Evolutionary conservation across 2,113 vertebrate species (phyloP).

Genomic region (Pseudolaguvia tuberculata): DNA sequence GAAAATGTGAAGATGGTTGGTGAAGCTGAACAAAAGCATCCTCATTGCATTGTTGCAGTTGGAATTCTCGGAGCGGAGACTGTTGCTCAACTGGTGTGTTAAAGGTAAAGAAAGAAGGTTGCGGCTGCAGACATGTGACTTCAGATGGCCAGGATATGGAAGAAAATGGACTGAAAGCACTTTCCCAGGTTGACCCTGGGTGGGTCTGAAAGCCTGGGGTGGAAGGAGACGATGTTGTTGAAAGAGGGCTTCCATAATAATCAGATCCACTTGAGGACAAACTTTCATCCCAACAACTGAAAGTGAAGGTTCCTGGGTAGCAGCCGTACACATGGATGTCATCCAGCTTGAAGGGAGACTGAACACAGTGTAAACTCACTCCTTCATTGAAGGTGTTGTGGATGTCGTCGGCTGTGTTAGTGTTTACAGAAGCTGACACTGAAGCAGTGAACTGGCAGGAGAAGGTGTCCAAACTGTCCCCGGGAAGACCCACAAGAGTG

Average conservation of each 20-base stretch:
- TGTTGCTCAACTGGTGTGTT: conserved; percentile 61
- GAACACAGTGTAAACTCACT: conserved; percentile 42
- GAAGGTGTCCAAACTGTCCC: conserved; percentile 82
- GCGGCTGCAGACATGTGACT: conserved; percentile 63
- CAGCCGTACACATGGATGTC: conserved; percentile 91
- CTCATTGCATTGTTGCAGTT: conserved; percentile 65
- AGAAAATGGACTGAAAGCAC: conserved; percentile 78
- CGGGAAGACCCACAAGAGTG: conserved; percentile 80
- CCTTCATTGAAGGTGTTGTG: conserved; percentile 51
- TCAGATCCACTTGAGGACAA: conserved; percentile 84
- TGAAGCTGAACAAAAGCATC: conserved; percentile 68
- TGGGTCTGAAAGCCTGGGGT: conserved; percentile 78
- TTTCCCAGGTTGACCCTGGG: conserved; percentile 74
- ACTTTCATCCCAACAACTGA: conserved; percentile 74
- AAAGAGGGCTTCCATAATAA: conserved; percentile 85
- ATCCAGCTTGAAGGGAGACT: conserved; percentile 77
- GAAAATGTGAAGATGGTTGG: conserved; percentile 57
- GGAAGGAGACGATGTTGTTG: conserved; percentile 72
- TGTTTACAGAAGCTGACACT: conserved; percentile 47
- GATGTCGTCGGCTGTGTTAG: conserved; percentile 46
- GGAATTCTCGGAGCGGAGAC: conserved; percentile 63
- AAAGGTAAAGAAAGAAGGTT: conserved; percentile 78
- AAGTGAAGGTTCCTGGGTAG: conserved; percentile 79
- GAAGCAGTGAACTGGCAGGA: conserved; percentile 78
- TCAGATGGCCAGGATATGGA: conserved; percentile 74